A percentile compares a stretch with the other conserved stretches of the same genome.
Evolutionary conservation across 2,888 invertebrate species (phyloP).

Genomic region (Argyresthia goedartella): DNA sequence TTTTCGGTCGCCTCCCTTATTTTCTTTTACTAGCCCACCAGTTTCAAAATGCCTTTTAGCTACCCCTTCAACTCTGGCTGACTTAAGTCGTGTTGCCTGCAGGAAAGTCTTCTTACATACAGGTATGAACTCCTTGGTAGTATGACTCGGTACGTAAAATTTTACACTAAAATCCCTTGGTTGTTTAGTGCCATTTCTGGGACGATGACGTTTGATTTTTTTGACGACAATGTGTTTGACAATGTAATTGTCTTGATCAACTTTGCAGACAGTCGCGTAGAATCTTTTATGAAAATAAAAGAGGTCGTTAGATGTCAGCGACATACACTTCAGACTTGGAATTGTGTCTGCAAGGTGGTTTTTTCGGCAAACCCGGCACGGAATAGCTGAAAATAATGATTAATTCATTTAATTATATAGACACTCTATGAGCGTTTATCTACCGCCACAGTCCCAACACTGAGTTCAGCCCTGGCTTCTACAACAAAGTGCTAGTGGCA

Average conservation of each 20-base stretch:
- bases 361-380: slow-evolving; percentile 2
- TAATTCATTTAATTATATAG: too few relatives aligned
- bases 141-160: slow-evolving; percentile 2
- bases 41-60: slow-evolving; percentile 8
- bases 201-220: background rate
- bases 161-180: background rate
- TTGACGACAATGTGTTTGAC: background rate
- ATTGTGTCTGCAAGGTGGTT: too few relatives aligned
- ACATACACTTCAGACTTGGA: background rate
- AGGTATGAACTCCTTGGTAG: background rate
- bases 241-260: background rate
- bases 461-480: too few relatives aligned
- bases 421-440: too few relatives aligned
- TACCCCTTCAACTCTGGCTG: slow-evolving; percentile 9
- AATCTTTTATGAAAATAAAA: background rate
- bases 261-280: background rate
- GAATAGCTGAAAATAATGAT: slow-evolving; percentile 7
- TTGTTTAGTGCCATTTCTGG: background rate
- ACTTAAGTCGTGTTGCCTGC: slow-evolving; percentile 4
- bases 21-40: slow-evolving; percentile 9
- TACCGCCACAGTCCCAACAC: too few relatives aligned
- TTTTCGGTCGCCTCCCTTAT: slow-evolving; percentile 9
- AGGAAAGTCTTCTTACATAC: slow-evolving; percentile 7
- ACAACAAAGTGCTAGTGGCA: too few relatives aligned
- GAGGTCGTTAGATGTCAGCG: background rate